Evolutionary conservation across 2,797 vertebrate species (phyloP).

Genomic region (Calcarius lapponicus): DNA sequence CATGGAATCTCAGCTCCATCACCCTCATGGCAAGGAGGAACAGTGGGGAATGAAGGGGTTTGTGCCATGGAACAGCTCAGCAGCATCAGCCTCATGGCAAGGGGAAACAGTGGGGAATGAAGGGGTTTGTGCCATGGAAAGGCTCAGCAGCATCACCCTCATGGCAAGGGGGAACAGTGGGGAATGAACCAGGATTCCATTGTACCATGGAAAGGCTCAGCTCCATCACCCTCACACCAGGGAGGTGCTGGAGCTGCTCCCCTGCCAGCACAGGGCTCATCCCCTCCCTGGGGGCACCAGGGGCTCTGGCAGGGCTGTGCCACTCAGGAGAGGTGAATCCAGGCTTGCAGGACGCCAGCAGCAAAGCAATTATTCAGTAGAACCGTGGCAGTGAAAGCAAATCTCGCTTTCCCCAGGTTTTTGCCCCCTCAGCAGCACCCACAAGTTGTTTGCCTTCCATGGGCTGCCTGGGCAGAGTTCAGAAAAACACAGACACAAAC

Average conservation of each 20-base stretch:
- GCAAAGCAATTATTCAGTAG: neutral
- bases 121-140: too few species aligned
- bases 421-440: slow-evolving; percentile 61
- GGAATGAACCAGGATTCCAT: too few species aligned
- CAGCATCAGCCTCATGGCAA: too few species aligned
- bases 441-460: slow-evolving; percentile 64
- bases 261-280: accelerated
- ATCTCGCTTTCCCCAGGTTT: neutral
- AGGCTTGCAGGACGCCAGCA: neutral
- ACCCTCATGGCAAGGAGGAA: too few species aligned
- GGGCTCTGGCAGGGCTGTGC: neutral
- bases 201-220: too few species aligned
- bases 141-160: too few species aligned
- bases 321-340: neutral
- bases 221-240: accelerated
- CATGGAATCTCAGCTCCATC: too few species aligned
- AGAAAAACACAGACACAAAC: slow-evolving; percentile 41
- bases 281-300: accelerated
- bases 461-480: slow-evolving; percentile 39
- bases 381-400: neutral
- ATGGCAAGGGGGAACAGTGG: too few species aligned
- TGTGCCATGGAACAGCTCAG: too few species aligned
- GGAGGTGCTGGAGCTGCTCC: neutral
- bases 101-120: too few species aligned
- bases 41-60: too few species aligned